These are phyloP conservation scores for Martes martes DNA, from an alignment of 2,113 vertebrate genomes.

Conservation along the genomic window DNA sequence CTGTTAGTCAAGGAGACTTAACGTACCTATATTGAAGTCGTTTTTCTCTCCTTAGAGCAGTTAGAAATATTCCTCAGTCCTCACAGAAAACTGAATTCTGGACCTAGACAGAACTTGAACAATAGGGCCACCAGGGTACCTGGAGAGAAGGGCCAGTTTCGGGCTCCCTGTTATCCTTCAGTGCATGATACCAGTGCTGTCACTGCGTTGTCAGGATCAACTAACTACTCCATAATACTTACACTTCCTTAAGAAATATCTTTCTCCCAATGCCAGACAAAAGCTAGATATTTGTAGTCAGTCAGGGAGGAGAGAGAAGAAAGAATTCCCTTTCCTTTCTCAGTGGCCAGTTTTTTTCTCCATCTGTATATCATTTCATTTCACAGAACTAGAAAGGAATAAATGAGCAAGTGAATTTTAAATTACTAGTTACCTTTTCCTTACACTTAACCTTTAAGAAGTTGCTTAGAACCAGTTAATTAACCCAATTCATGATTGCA, in stretches of 20 bases:
- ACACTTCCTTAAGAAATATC: not conserved
- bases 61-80: not conserved
- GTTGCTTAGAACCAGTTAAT: conserved; percentile 38
- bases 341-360: not conserved
- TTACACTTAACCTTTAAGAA: conserved; percentile 59
- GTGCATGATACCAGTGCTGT: accelerated
- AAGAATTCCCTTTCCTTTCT: not conserved
- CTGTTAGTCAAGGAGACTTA: not conserved
- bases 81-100: not conserved
- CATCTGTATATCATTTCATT: not conserved
- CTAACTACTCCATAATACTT: not conserved
- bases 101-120: not conserved
- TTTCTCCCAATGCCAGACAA: not conserved
- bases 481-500: conserved; percentile 38
- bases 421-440: conserved; percentile 46
- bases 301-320: not conserved
- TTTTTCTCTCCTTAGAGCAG: not conserved
- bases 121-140: accelerated
- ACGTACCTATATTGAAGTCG: not conserved
- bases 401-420: conserved; percentile 50
- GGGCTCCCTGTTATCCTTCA: not conserved
- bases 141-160: not conserved
- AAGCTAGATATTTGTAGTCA: not conserved
- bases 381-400: conserved; percentile 41
- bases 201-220: not conserved